Evolutionary conservation across 2,113 vertebrate species (phyloP), one percentile per base, ranked within the genome.

Genomic region (Eretmochelys imbricata): DNA sequence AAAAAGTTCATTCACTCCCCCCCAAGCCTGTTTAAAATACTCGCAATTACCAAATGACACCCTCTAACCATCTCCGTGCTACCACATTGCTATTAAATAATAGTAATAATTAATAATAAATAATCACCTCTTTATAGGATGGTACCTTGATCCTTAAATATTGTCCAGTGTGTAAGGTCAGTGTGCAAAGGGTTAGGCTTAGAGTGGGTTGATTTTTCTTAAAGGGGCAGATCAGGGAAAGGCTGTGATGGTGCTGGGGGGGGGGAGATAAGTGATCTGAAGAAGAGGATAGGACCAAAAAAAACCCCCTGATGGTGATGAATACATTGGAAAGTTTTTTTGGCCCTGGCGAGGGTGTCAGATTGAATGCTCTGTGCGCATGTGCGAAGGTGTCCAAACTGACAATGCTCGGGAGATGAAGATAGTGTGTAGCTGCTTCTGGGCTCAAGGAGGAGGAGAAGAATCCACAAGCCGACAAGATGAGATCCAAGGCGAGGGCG

Each of bases 361-460:
- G 99, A 99, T 99, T 99, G 99, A 99, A 99, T 98, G 99, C 99
- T 99, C 99, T 99, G 99, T 99, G 99, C 99, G 99, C 99, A 99
- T 99, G 99, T 99, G 99, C 99, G 99, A 99, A 99, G 99, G 99
- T 99, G 99, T 99, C 99, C 99, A 98, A 99, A 99, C 99, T 99
- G 99, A 99, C 99, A 99, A 99, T 99, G 99, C 99, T 99, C 97
- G 99, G 99, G 99, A 99, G 99, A 99, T 99, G 99, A 99, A 99
- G 99, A 99, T 99, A 99, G 99, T 99, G 99, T 99, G 99, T 98
- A 98, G 99, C 99, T 99, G 99, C 99, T 99, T 99, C 99, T 99
- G 99, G 99, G 99, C 99, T 99, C 99, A 98, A 98, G 99, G 99
- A 99, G 99, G 99, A 99, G 99, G 99, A 99, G 98, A 99, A 99